Evolutionary conservation across 37 sponge, comb jelly and placozoan genomes (phyloP).

Genomic region (Halichondria panicea): DNA sequence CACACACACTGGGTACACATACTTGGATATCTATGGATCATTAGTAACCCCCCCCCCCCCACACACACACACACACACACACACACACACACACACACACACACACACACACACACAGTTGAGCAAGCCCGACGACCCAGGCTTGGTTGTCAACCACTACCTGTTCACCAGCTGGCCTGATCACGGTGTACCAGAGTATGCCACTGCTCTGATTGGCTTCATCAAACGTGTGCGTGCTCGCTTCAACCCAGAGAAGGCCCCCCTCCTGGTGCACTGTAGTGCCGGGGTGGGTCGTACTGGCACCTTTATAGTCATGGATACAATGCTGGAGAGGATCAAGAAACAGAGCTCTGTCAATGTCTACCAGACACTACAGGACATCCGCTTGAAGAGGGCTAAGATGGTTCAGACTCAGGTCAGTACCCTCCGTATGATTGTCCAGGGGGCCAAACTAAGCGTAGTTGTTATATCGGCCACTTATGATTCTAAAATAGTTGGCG

Average conservation of each 20-base stretch:
- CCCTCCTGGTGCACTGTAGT: constrained; percentile 85
- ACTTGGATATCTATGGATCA: too few relatives aligned
- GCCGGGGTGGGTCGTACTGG: constrained; percentile 82
- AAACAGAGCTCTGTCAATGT: constrained; percentile 46
- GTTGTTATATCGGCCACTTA: too few relatives aligned
- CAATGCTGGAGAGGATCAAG: constrained; percentile 61
- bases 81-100: too few relatives aligned
- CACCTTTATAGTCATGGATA: constrained; percentile 69
- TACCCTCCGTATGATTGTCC: background rate
- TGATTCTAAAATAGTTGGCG: too few relatives aligned
- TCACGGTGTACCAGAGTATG: constrained; percentile 82
- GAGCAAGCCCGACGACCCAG: constrained; percentile 2
- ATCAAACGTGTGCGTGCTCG: constrained; percentile 51
- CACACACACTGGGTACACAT: too few relatives aligned
- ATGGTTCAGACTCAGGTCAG: constrained; percentile 77
- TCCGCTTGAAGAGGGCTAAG: constrained; percentile 43
- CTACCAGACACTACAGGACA: constrained; percentile 35
- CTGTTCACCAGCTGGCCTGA: constrained; percentile 86
- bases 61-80: too few relatives aligned
- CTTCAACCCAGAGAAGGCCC: constrained; percentile 13
- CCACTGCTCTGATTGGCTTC: constrained; percentile 77
- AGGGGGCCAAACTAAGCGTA: too few relatives aligned
- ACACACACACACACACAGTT: background rate
- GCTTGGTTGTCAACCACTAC: constrained; percentile 68
- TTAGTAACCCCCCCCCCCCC: too few relatives aligned